These are phyloP conservation scores for Laupala kohalensis DNA, from an alignment of 1,140 invertebrate genomes.

Conservation along the genomic window DNA sequence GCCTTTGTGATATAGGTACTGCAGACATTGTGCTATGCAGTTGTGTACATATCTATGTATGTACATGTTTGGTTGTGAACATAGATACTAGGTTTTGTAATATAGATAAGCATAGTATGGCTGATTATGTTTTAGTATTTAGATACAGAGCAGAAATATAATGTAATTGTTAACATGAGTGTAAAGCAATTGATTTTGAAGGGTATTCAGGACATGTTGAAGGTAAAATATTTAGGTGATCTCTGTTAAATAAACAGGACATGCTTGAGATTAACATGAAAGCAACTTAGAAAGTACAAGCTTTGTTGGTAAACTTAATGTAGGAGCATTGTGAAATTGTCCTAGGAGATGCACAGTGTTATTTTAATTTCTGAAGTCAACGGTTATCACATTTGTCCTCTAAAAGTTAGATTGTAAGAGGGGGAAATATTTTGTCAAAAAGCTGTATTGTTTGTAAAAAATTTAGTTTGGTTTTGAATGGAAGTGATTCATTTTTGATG, in stretches of 20 bases:
- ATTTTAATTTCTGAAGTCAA: background rate
- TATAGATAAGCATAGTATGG: background rate
- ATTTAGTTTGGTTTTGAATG: too few species aligned
- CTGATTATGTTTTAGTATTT: background rate
- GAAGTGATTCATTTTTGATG: too few species aligned
- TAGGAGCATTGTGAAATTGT: background rate
- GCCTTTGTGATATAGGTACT: background rate
- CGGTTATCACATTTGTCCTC: too few species aligned
- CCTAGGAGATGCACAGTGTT: background rate
- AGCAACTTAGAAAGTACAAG: background rate
- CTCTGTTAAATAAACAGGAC: background rate
- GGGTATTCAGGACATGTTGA: background rate
- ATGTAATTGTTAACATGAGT: background rate
- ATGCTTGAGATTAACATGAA: background rate
- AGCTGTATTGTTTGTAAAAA: too few species aligned
- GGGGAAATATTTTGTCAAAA: too few species aligned
- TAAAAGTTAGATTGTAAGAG: too few species aligned
- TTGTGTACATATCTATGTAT: background rate
- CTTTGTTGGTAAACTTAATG: background rate
- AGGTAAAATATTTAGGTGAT: background rate
- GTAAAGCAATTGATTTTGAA: background rate
- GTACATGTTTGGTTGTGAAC: background rate
- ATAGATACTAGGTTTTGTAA: background rate
- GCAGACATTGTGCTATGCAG: background rate
- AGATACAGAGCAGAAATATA: background rate